These are phyloP conservation scores for Struthio camelus DNA, from an alignment of 2,113 vertebrate genomes.

Conservation along the genomic window DNA sequence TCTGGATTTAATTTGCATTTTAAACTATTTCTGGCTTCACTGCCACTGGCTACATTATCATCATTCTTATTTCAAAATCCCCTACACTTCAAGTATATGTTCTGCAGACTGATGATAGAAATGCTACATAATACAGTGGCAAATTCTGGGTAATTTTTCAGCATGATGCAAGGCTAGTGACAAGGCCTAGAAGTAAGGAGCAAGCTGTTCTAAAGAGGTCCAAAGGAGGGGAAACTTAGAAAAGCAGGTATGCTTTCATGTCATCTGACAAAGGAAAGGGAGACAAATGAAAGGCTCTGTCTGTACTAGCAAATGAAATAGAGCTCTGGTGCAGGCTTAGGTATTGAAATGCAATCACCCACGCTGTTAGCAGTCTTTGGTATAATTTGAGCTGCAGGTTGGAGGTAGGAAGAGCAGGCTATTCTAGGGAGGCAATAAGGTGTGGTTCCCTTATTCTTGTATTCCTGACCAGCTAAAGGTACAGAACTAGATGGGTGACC, in stretches of 20 bases:
- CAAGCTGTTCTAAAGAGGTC: background rate
- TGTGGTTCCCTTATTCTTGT: background rate
- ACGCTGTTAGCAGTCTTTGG: background rate
- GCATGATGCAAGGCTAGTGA: background rate
- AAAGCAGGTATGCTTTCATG: background rate
- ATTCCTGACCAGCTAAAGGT: background rate
- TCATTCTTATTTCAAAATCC: background rate
- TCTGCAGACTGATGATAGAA: background rate
- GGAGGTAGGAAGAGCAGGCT: background rate
- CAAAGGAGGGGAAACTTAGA: background rate
- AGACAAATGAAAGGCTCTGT: background rate
- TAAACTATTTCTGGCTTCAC: background rate
- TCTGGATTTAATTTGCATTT: background rate
- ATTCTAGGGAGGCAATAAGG: rapidly evolving
- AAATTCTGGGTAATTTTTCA: background rate
- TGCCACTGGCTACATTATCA: background rate
- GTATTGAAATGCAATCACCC: background rate
- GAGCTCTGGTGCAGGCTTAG: background rate
- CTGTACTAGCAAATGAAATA: background rate
- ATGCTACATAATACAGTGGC: background rate
- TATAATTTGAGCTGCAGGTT: background rate
- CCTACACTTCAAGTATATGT: background rate
- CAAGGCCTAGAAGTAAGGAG: background rate
- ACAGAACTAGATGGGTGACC: background rate
- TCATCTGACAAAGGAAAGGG: background rate